Conservation (phyloP, 2,113 vertebrate genomes). For the Chascanopsetta lugubris region DNA sequence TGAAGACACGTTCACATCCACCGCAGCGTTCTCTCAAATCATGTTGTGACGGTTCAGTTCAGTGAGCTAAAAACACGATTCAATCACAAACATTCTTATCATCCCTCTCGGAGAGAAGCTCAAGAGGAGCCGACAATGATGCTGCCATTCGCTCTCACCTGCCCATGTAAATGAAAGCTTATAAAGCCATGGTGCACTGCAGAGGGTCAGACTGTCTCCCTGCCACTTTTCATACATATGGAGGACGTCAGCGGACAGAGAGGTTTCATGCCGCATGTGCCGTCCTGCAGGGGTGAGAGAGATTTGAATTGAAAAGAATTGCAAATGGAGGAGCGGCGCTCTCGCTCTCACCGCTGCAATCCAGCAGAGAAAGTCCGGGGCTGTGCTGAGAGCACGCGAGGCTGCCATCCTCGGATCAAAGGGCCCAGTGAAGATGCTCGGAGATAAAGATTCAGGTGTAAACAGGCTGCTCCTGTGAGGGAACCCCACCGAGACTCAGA, state of each 20-base stretch:
- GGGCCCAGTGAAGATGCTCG: background rate
- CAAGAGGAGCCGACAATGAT: background rate
- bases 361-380: constrained; percentile 1
- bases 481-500: background rate
- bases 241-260: background rate
- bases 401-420: constrained; percentile 1
- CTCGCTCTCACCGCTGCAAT: background rate
- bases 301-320: background rate
- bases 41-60: constrained; percentile 23
- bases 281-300: background rate
- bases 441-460: constrained; percentile 4
- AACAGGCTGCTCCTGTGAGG: background rate
- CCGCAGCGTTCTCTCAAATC: constrained; percentile 12
- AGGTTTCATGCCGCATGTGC: background rate
- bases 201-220: background rate
- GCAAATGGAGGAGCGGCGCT: constrained; percentile 6
- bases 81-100: constrained; percentile 18
- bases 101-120: background rate
- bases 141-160: background rate
- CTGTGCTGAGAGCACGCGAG: background rate
- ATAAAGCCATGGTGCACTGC: background rate
- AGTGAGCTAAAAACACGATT: constrained; percentile 11
- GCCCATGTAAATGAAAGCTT: background rate
- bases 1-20: too few species aligned
- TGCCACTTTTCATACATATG: background rate